Base-by-base conservation (phyloP, 92 coral and sea anemone species). In the Epizoanthus scotinus region DNA sequence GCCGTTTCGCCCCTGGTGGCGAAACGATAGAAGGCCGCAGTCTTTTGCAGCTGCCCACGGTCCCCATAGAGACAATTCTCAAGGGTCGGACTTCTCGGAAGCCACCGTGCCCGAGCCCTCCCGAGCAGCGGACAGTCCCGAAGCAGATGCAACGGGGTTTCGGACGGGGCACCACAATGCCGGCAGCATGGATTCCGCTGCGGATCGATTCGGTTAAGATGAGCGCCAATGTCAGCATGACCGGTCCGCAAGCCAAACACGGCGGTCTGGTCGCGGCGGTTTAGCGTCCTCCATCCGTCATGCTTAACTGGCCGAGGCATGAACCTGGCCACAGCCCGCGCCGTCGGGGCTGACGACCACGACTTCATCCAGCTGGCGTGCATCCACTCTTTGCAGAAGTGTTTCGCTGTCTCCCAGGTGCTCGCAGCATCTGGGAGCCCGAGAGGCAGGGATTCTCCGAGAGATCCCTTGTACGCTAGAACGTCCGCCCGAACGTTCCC, bases 331-430 rank as follows among this genome's bases (percentile, higher is more conserved):
- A 60, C 65, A 19, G 8, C 65, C 65, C 65, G 65, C 65, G 65
- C 65, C 65, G 65, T 60, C 65, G 65, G 65, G 65, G 65, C 65
- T 60, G 65, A 60, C 65, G 65, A 60, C 65, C 65, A 60, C 65
- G 3, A 27, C 21, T 60, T 17, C 5, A 60, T 17, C 36, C 36
- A 31, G 36, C 36, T 31, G 36, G 1, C 36, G 4, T 4, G 36
- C 36, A 31, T 31, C 36, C 36, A 31, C 36, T 31, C 2, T 1
- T 31, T 1, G 4, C 36, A 31, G 36, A 4, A 31, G 36, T 31
- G 65, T 60, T 60, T 60, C 26, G 65, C 65, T 18, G 65, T 60
- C 0, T 60, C 65, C 65, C 65, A 60, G 27, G 65, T 18, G 25
- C n/a, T n/a, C 25, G n/a, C 8, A 60, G 18, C 65, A 26, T 26